Evolutionary conservation across 2,113 vertebrate genomes (phyloP), one percentile per base, ranked within the genome.

Genomic region (Pavo muticus): DNA sequence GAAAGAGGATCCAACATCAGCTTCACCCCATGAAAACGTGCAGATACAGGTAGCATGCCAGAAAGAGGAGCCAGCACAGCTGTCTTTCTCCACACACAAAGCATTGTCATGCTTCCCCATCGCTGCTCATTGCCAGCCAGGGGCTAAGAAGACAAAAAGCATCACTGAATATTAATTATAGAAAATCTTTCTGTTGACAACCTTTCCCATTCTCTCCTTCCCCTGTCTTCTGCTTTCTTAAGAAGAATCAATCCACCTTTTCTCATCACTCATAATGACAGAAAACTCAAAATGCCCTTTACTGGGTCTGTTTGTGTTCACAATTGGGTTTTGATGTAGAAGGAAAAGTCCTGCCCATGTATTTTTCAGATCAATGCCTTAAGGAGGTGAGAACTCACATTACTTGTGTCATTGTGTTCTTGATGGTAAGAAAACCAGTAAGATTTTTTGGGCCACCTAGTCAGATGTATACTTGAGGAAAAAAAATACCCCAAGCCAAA

Each of bases 221-320:
- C 18, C 13, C 40, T 29, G 5, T 45, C 40, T 67, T 21, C 29
- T 45, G 17, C 40, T 67, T 32, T 32, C 29, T 21, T 67, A 32
- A 44, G 20, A 14, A 30, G 39, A 40, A 48, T 19, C 32, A 32
- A 37, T 70, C 18, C 10, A 24, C 6, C 37, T 76, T 30, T 18
- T 75, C 9, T 75, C 1, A 0, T 63, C 2, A 2, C 40, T 8
- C 2, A 17, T n/a, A 44, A 40, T 9, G 20, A 3, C 21, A 24
- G 3, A 3, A 48, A 91, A 70, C 16, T 10, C 9, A 17, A 50
- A 48, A 30, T 90, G 10, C 39, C 24, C 20, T 45, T 4, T 61
- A 32, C 60, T 76, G 48, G 5, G 5, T 69, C 69, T 9, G 2
- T 68, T 72, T 64, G 35, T 45, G 11, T 57, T 74, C 64, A 61